A percentile compares a stretch with the other conserved stretches of the same genome.
These are phyloP conservation scores for Temnothorax longispinosus DNA, from an alignment of 1,140 invertebrate species.

Conservation along the genomic window DNA sequence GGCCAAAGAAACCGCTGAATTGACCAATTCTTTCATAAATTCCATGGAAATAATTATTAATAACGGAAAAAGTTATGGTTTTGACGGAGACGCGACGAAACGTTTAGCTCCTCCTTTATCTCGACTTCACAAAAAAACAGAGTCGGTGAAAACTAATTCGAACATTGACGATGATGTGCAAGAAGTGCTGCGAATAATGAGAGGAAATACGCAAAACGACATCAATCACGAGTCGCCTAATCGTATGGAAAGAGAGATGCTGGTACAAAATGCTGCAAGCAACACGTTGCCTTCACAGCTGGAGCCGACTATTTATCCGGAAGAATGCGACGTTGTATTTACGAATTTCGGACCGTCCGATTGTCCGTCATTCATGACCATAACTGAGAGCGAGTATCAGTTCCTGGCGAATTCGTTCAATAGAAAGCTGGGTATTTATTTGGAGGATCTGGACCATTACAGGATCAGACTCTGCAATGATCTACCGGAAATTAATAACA, in stretches of 20 bases:
- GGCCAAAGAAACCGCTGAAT: neutral
- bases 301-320: neutral
- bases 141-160: neutral
- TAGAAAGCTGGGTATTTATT: neutral
- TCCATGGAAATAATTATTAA: neutral
- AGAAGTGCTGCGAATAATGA: constrained; percentile 68
- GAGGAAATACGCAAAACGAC: constrained; percentile 13
- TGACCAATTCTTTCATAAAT: neutral
- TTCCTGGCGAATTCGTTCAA: neutral
- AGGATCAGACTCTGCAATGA: constrained; percentile 17
- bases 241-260: constrained; percentile 63
- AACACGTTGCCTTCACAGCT: neutral
- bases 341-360: neutral
- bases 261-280: constrained; percentile 40
- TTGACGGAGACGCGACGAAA: neutral
- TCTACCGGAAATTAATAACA: constrained; percentile 48
- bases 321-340: neutral
- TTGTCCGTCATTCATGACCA: neutral
- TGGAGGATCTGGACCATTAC: constrained; percentile 2
- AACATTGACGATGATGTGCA: constrained; percentile 65
- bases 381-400: neutral
- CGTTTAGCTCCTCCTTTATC: neutral
- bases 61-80: neutral
- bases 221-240: constrained; percentile 74
- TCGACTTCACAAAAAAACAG: neutral